Conservation (phyloP, 1,140 invertebrate species). For the Lepidotrigona ventralis region DNA sequence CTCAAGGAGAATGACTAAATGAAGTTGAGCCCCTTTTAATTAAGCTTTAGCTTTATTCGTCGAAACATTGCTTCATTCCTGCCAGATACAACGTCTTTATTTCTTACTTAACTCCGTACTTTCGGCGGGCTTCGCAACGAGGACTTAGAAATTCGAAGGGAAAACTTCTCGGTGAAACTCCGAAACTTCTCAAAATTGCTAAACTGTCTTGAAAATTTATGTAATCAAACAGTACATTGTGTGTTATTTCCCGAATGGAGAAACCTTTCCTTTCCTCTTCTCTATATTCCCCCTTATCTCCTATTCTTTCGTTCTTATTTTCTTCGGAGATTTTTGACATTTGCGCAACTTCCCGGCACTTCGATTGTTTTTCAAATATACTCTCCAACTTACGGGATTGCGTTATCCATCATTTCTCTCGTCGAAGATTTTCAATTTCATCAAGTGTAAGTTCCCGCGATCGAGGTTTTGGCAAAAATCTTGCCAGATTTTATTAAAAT, state of each 20-base stretch:
- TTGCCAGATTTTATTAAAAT: no score
- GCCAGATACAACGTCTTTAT: constrained; percentile 14
- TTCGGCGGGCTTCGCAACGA: constrained; percentile 14
- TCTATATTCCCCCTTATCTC: neutral
- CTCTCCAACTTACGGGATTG: neutral
- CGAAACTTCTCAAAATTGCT: constrained; percentile 15
- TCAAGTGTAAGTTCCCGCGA: no score
- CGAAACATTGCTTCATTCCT: constrained; percentile 5
- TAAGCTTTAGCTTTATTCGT: constrained; percentile 18
- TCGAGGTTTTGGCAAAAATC: no score
- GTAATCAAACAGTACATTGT: constrained; percentile 19
- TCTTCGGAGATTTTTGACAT: neutral
- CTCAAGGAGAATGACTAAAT: constrained; percentile 1
- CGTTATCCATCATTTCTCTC: neutral
- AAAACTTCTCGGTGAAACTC: constrained; percentile 1
- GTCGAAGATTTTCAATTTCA: no score
- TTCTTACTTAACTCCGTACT: constrained; percentile 26
- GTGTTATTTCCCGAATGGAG: neutral
- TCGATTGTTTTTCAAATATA: neutral
- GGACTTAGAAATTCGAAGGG: constrained; percentile 19
- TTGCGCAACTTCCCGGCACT: neutral
- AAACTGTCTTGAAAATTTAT: constrained; percentile 29
- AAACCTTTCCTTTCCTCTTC: neutral
- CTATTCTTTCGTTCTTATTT: neutral
- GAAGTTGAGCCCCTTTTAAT: constrained; percentile 18